Base-by-base conservation (phyloP, 2,113 vertebrate genomes). In the Puma concolor region DNA sequence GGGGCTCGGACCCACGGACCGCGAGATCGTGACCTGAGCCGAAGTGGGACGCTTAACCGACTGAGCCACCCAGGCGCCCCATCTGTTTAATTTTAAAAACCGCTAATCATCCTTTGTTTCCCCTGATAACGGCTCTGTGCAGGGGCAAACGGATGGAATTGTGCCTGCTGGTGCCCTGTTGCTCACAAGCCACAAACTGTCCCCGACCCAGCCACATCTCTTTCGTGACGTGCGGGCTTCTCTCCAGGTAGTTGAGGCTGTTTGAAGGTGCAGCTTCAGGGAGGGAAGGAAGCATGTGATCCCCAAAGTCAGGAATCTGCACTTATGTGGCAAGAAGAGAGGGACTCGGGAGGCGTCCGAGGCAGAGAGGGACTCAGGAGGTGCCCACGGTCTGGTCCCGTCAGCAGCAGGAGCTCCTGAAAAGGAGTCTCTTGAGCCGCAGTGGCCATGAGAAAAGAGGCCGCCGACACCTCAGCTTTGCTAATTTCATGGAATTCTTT, bases 291-390 rank as follows among this genome's bases (percentile, higher is more conserved):
- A 96, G 90, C 21, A 5, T 74, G 64, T 21, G 67, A 97, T 84
- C 90, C 93, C 93, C 82, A 96, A 72, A 50, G 95, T 96, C 89
- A 0, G 2, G 31, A 97, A 82, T 71, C 9, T 77, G 94, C 97
- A 97, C 97, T 88, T 91, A 50, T 96, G 96, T 85, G 92, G 97
- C 72, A 0, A 0, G 95, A 91, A 97, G 94, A 52, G 96, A 97
- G 74, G 94, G 96, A 85, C 92, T 98, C 11, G 2, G 93, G 98
- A 97, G 96, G 95, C 83, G 96, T 97, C 95, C 94, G 33, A 96
- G 92, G 96, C 95, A 97, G 93, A 57, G 96, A 97, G 71, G 94
- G 96, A 88, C 93, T 98, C 13, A 3, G 94, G 98, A 96, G 97
- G 95, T 83, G 96, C 97, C 96, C 94, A 5, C 69, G 94, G 33